These are phyloP conservation scores for Ichneumon xanthorius DNA, from an alignment of 2,888 invertebrate genomes.

Conservation along the genomic window DNA sequence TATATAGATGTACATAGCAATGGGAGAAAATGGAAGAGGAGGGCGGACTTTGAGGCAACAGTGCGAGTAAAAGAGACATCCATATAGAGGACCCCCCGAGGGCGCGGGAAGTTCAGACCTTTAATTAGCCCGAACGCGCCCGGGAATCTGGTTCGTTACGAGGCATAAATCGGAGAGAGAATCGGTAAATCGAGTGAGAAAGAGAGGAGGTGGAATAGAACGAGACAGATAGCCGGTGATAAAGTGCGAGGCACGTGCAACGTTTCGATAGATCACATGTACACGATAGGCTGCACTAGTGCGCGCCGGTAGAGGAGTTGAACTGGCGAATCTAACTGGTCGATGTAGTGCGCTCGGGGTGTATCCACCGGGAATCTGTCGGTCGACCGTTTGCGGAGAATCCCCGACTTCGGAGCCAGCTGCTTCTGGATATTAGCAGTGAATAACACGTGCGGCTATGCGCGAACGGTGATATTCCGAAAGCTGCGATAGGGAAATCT, in stretches of 20 bases:
- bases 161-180: slow-evolving; percentile 60
- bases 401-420: slow-evolving; percentile 41
- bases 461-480: slow-evolving; percentile 21
- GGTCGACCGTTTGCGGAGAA: slow-evolving; percentile 9
- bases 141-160: slow-evolving; percentile 64
- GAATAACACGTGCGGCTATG: slow-evolving; percentile 46
- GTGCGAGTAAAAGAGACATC: slow-evolving; percentile 37
- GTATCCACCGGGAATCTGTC: slow-evolving; percentile 29
- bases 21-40: slow-evolving; percentile 34
- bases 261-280: slow-evolving; percentile 33
- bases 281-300: slow-evolving; percentile 14
- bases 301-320: slow-evolving; percentile 12
- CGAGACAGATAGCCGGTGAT: slow-evolving; percentile 17
- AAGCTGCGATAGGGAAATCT: slow-evolving; percentile 23
- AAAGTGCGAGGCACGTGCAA: slow-evolving; percentile 38
- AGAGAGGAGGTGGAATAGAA: slow-evolving; percentile 1
- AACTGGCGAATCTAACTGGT: slow-evolving; percentile 20
- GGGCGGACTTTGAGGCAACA: slow-evolving; percentile 6
- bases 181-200: slow-evolving; percentile 41
- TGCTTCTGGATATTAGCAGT: slow-evolving; percentile 60
- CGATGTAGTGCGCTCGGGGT: slow-evolving; percentile 2
- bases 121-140: slow-evolving; percentile 67
- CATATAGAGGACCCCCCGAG: slow-evolving; percentile 43
- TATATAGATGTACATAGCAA: not conserved
- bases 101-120: slow-evolving; percentile 65